A percentile compares a stretch with the other conserved stretches of the same genome.
Evolutionary conservation across 2,888 invertebrate genomes (phyloP).

Genomic region (Leucania comma): DNA sequence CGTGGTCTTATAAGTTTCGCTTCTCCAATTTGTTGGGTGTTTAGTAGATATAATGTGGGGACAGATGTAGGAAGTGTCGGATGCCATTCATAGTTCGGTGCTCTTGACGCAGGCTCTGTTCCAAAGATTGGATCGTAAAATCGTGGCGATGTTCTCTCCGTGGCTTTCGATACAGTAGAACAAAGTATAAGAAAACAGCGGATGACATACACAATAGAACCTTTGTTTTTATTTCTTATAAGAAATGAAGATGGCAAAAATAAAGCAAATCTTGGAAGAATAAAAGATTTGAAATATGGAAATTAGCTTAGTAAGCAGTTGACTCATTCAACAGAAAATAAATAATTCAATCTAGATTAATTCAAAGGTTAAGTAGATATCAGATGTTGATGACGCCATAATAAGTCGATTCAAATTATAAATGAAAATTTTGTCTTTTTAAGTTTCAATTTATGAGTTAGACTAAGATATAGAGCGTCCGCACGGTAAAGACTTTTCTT

Average conservation of each 20-base stretch:
- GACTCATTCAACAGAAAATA: constrained; percentile 12
- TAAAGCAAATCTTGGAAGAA: background rate
- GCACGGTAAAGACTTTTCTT: no score
- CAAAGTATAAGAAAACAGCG: constrained; percentile 39
- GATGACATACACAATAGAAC: background rate
- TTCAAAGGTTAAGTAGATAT: background rate
- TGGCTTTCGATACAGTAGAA: constrained; percentile 25
- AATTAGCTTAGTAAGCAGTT: background rate
- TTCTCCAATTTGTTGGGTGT: constrained; percentile 44
- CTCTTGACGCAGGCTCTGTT: constrained; percentile 61
- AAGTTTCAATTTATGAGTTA: background rate
- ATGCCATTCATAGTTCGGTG: constrained; percentile 68
- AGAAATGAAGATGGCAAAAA: background rate
- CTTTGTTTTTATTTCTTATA: background rate
- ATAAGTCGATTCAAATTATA: background rate
- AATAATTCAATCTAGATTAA: constrained; percentile 1
- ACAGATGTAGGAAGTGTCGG: constrained; percentile 66
- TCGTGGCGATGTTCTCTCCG: constrained; percentile 64
- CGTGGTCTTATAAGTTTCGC: constrained; percentile 11
- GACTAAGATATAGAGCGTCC: no score
- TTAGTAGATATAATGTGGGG: constrained; percentile 50
- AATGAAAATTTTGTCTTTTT: background rate
- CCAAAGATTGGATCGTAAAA: constrained; percentile 73
- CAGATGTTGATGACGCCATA: background rate
- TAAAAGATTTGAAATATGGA: constrained; percentile 1